These are phyloP conservation scores for Augiades crinisus DNA, from an alignment of 2,888 invertebrate species.

Conservation along the genomic window DNA sequence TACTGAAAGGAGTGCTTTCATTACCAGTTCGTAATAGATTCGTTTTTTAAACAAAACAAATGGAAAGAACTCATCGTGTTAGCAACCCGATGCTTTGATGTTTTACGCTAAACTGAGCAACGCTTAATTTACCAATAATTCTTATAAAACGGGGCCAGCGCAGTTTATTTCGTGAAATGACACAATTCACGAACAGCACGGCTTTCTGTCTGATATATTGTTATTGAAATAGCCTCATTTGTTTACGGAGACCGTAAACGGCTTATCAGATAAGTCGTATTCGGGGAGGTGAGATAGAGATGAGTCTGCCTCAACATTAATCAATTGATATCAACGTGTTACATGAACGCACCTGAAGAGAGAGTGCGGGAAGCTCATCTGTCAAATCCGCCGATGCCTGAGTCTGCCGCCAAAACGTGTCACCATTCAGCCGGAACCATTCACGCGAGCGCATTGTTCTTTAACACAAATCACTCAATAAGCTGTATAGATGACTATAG, in stretches of 20 bases:
- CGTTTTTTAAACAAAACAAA: conserved; percentile 2
- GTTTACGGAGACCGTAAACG: conserved; percentile 10
- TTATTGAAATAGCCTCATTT: conserved; percentile 26
- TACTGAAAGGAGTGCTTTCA: background rate
- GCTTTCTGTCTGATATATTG: conserved; percentile 33
- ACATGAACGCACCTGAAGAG: conserved; percentile 73
- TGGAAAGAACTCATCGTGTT: conserved; percentile 2
- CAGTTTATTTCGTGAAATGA: conserved; percentile 58
- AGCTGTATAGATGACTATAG: conserved; percentile 6
- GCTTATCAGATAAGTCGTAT: conserved; percentile 17
- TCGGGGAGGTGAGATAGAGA: conserved; percentile 11
- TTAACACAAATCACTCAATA: conserved; percentile 45
- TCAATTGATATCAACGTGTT: conserved; percentile 48
- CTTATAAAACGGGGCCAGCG: conserved; percentile 56
- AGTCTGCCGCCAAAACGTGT: conserved; percentile 62
- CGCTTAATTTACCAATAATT: conserved; percentile 46
- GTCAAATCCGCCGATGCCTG: conserved; percentile 58
- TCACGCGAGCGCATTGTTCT: conserved; percentile 61
- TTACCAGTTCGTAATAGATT: no score
- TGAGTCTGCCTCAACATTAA: conserved; percentile 37
- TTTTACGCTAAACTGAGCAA: conserved; percentile 39
- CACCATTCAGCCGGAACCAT: conserved; percentile 52
- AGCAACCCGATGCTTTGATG: conserved; percentile 48
- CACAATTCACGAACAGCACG: conserved; percentile 46
- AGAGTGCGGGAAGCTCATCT: conserved; percentile 71